phyloP scores from a whole-genome alignment of 2,888 invertebrate species.

The Cetonia aurata region DNA sequence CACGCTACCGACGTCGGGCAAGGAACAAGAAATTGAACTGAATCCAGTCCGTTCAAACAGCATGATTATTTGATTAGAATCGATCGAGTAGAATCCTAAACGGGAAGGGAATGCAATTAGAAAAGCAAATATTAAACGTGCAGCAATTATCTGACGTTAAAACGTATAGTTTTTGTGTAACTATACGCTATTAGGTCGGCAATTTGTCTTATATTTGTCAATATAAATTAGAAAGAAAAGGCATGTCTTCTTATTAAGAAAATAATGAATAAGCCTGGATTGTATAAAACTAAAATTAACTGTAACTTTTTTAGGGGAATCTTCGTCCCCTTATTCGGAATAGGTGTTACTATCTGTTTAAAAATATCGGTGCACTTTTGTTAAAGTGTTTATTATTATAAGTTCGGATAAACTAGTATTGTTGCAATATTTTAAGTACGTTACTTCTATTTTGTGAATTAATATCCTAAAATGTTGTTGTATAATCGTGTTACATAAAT shows the following conservation, averaged over 20 bases:
- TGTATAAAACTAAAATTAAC: too few relatives aligned
- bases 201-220: background rate
- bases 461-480: too few relatives aligned
- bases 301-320: background rate
- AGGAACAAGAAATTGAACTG: slow-evolving; percentile 16
- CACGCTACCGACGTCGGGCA: slow-evolving; percentile 16
- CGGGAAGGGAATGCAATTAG: slow-evolving; percentile 24
- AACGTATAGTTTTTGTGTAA: background rate
- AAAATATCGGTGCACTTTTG: too few relatives aligned
- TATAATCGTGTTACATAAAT: too few relatives aligned
- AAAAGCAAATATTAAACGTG: slow-evolving; percentile 22
- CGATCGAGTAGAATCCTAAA: slow-evolving; percentile 19
- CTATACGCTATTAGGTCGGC: background rate
- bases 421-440: too few relatives aligned
- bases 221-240: background rate
- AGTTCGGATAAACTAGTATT: too few relatives aligned
- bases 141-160: slow-evolving; percentile 4
- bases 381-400: too few relatives aligned
- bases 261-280: too few relatives aligned
- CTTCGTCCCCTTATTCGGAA: too few relatives aligned
- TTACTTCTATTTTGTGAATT: too few relatives aligned
- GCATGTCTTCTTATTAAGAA: too few relatives aligned
- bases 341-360: too few relatives aligned
- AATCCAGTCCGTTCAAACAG: slow-evolving; percentile 32
- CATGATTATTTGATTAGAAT: slow-evolving; percentile 35